Base-by-base conservation (phyloP, 2,888 invertebrate genomes). In the Cabera pusaria region DNA sequence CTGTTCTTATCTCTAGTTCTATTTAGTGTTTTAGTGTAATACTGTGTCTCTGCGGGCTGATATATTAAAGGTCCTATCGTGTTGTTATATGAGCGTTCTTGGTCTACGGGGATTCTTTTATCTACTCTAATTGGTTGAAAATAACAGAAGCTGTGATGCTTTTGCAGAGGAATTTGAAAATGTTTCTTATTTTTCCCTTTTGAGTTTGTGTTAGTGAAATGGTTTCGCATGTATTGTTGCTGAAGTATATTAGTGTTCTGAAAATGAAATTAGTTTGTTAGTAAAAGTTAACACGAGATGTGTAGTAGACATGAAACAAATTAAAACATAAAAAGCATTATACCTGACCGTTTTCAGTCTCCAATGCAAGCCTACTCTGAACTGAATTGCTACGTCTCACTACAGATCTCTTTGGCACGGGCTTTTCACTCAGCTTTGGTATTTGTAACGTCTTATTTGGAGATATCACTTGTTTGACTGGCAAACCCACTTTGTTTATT, bases 61-160 rank as follows among this genome's bases (percentile, higher is more conserved):
- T 88, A 89, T 44, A 89, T 85, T 31, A 88, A 39, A 16, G 89
- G 86, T 18, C 90, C 86, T 65, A 89, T 80, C 6, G 87, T 81
- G 39, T 88, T 88, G 31, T 89, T 83, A 36, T 84, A 86, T 0
- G 83, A 69, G 43, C 80, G 70, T 33, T 86, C 86, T 54, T 85
- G 84, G 44, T 88, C 87, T 40, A 83, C 81, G 1, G 83, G 80
- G 10, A 85, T 78, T 53, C 92, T 87, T 53, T 92, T 91, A 58
- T 92, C 92, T 58, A 88, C 83, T 65, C 91, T 90, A 51, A 92
- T 92, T 3, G 92, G 92, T 79, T 92, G 92, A 55, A 92, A 92
- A 57, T 92, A 92, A 61, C 92, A 92, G 64, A 92, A 92, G 67
- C 92, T 92, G 72, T 92, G 92, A 58, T 92, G 91, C 67, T 92